phyloP scores from a whole-genome alignment of 2,888 invertebrate genomes.

The Aphrophora alni region DNA sequence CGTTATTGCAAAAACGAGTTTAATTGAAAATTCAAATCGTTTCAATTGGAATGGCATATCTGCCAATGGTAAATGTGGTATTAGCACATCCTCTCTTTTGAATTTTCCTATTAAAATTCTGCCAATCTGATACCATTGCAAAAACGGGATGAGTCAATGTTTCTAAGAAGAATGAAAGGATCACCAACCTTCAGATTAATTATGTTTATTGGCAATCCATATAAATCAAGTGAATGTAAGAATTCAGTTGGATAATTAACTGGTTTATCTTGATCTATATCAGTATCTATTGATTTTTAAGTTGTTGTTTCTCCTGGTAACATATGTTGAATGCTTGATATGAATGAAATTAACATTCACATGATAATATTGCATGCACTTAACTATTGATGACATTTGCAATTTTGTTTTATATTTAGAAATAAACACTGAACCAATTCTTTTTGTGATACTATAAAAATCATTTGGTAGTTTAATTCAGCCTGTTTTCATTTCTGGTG shows the following conservation, averaged over 20 bases:
- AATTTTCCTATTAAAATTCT: conserved; percentile 1
- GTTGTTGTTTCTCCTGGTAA: neutral
- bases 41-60: neutral
- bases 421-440: no score
- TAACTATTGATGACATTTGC: no score
- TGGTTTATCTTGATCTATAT: neutral
- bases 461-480: neutral
- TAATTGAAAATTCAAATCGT: neutral
- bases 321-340: neutral
- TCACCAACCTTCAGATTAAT: neutral
- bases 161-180: neutral
- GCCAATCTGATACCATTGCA: neutral
- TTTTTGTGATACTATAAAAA: no score
- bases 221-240: neutral
- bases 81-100: neutral
- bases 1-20: conserved; percentile 34
- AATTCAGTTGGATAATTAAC: neutral
- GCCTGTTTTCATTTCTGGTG: conserved; percentile 47
- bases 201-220: neutral
- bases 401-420: no score
- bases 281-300: neutral
- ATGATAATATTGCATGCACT: no score
- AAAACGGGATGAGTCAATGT: neutral
- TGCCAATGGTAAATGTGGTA: neutral
- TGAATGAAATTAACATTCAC: no score